Evolutionary conservation across 2,888 invertebrate genomes (phyloP).

Genomic region (Leptinotarsa haldemani): DNA sequence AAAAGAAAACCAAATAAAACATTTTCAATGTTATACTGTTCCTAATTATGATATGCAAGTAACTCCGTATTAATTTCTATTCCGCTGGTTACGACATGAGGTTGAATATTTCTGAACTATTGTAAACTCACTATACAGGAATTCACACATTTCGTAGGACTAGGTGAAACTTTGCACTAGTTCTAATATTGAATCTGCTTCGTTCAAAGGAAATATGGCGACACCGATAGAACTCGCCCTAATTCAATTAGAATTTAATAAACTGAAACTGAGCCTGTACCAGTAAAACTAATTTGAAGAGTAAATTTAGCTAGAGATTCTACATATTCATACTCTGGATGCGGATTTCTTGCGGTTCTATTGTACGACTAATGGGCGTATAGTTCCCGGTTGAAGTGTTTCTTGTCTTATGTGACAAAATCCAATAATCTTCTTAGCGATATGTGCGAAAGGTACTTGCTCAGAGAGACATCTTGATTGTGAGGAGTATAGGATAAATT

Average conservation of each 20-base stretch:
- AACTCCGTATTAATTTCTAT: too few species aligned
- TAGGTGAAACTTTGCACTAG: background rate
- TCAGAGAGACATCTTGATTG: background rate
- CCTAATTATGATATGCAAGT: too few species aligned
- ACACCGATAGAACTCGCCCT: background rate
- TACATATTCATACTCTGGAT: background rate
- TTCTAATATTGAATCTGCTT: constrained; percentile 5
- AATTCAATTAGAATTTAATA: constrained; percentile 8
- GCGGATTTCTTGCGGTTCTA: constrained; percentile 5
- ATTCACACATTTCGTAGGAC: background rate
- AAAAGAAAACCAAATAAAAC: too few species aligned
- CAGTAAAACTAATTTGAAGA: constrained; percentile 8
- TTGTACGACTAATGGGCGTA: background rate
- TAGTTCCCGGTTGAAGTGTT: background rate
- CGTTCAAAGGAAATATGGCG: constrained; percentile 7
- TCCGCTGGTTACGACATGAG: background rate
- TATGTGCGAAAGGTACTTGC: background rate
- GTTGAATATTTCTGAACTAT: background rate
- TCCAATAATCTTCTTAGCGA: constrained; percentile 10
- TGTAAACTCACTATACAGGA: background rate
- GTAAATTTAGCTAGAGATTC: constrained; percentile 7
- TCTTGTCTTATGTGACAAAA: constrained; percentile 11
- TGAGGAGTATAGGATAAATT: background rate
- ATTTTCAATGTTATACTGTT: too few species aligned
- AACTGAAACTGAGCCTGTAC: background rate